A percentile compares a stretch with the other conserved stretches of the same genome.
Conservation (phyloP, 2,888 invertebrate genomes). For the Salpingus planirostris region DNA sequence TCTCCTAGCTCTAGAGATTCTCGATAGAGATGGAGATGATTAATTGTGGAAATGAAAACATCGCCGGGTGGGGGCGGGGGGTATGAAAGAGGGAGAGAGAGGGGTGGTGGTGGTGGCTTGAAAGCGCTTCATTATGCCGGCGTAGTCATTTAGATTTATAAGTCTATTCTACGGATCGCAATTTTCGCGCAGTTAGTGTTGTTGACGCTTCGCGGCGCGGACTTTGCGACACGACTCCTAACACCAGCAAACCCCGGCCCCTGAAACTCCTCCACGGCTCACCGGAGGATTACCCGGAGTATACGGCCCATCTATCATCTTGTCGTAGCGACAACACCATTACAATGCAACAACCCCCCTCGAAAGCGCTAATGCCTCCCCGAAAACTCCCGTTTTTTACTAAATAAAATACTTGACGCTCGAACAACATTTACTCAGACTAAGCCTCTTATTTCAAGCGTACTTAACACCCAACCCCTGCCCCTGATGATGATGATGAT, state of each 20-base stretch:
- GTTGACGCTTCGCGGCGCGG: constrained; percentile 15
- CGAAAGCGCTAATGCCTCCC: constrained; percentile 8
- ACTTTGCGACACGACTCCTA: constrained; percentile 15
- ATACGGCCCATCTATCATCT: constrained; percentile 13
- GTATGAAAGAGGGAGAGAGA: too few relatives aligned
- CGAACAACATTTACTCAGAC: too few relatives aligned
- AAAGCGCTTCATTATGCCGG: constrained; percentile 21
- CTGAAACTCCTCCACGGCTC: constrained; percentile 11
- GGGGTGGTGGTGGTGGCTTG: constrained; percentile 14
- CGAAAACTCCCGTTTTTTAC: too few relatives aligned
- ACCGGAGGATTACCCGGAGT: constrained; percentile 12
- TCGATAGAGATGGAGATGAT: constrained; percentile 22
- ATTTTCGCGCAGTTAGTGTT: constrained; percentile 19
- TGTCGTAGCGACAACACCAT: constrained; percentile 11
- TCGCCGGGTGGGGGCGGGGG: constrained; percentile 14
- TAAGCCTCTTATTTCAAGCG: too few relatives aligned
- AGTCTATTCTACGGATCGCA: constrained; percentile 20
- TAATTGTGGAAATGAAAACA: constrained; percentile 23
- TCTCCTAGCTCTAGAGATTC: constrained; percentile 16
- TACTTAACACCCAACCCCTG: too few relatives aligned
- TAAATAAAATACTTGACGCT: too few relatives aligned
- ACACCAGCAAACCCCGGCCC: too few relatives aligned
- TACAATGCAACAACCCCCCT: constrained; percentile 14
- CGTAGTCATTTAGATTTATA: constrained; percentile 21
- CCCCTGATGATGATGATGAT: too few relatives aligned